Evolutionary conservation across 2,797 vertebrate species (phyloP).

Genomic region (Delichon dasypus): DNA sequence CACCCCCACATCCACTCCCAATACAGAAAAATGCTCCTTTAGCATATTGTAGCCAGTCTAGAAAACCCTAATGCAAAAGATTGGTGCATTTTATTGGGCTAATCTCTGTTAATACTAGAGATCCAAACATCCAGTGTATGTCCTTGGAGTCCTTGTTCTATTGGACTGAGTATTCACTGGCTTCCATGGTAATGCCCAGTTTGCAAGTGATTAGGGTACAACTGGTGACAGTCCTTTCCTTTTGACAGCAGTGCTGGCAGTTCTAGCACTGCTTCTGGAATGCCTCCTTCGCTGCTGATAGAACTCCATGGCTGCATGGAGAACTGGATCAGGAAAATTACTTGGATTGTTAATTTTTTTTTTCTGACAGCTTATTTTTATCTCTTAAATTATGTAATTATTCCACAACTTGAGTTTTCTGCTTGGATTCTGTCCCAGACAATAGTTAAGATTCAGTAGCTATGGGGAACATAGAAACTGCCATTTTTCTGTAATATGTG

Average conservation of each 20-base stretch:
- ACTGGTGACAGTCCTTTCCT: background rate
- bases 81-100: background rate
- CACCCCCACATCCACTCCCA: background rate
- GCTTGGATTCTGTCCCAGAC: slow-evolving; percentile 49
- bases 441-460: slow-evolving; percentile 39
- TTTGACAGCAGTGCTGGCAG: background rate
- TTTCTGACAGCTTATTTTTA: slow-evolving; percentile 23
- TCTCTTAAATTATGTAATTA: slow-evolving; percentile 56
- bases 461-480: slow-evolving; percentile 8
- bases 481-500: slow-evolving; percentile 14
- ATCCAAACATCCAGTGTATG: background rate
- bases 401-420: slow-evolving; percentile 53
- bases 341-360: background rate
- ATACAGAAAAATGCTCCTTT: background rate
- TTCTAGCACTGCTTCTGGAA: background rate
- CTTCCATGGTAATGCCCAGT: background rate
- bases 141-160: background rate
- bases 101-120: background rate
- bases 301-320: background rate
- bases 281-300: background rate
- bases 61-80: background rate
- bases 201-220: background rate
- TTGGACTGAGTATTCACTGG: background rate
- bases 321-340: background rate
- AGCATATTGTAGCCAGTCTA: background rate